phyloP scores from a whole-genome alignment of 35 echinoderm and acorn worm species.

The Eucidaris tribuloides region DNA sequence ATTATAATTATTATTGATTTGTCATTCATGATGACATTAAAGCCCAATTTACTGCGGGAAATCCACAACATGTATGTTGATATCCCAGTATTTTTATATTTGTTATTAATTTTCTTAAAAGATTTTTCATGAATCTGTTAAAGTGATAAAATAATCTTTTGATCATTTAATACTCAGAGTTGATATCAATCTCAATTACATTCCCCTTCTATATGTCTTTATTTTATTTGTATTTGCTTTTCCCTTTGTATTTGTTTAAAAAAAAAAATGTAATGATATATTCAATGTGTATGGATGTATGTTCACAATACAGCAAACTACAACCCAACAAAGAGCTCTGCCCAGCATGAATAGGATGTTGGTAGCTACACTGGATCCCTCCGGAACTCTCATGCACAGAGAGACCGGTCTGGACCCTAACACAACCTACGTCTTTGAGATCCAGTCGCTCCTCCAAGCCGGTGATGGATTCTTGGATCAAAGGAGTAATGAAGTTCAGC shows the following conservation, averaged over 20 bases:
- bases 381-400: neutral
- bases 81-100: too few species aligned
- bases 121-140: too few species aligned
- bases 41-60: too few species aligned
- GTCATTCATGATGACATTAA: too few species aligned
- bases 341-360: neutral
- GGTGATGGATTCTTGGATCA: neutral
- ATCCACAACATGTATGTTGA: too few species aligned
- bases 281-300: neutral
- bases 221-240: neutral
- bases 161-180: too few species aligned
- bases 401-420: neutral
- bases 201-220: too few species aligned
- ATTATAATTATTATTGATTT: too few species aligned
- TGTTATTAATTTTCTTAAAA: too few species aligned
- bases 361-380: neutral
- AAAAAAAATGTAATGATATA: neutral
- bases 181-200: too few species aligned
- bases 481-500: neutral
- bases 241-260: neutral
- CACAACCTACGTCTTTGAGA: neutral
- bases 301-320: neutral
- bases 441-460: neutral
- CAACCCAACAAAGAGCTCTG: neutral
- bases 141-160: too few species aligned